These are phyloP conservation scores for Brachionus koreanus DNA, from an alignment of 1,140 invertebrate species.

Conservation along the genomic window DNA sequence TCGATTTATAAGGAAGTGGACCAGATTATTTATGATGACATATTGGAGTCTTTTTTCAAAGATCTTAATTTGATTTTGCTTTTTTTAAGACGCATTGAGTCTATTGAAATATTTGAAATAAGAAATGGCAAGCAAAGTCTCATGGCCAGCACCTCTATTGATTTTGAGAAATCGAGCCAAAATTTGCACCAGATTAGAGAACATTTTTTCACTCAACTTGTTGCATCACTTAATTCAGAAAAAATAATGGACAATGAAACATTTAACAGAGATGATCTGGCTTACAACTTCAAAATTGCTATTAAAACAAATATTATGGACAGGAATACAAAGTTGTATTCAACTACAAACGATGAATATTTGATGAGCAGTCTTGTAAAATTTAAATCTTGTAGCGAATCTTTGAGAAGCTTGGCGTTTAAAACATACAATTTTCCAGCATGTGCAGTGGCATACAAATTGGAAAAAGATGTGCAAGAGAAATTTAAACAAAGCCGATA, in stretches of 20 bases:
- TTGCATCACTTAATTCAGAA: background rate
- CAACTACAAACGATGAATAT: background rate
- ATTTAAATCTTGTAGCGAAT: slow-evolving; percentile 5
- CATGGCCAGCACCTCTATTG: background rate
- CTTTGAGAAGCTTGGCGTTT: background rate
- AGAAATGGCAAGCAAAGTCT: background rate
- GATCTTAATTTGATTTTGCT: slow-evolving; percentile 45
- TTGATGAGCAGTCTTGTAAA: background rate
- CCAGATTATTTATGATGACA: slow-evolving; percentile 43
- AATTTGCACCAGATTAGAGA: slow-evolving; percentile 9
- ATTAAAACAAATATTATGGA: background rate
- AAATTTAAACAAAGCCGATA: slow-evolving; percentile 35
- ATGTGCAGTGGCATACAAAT: slow-evolving; percentile 18
- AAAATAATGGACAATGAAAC: background rate
- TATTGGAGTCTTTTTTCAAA: background rate
- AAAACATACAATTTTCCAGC: background rate
- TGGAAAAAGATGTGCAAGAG: background rate
- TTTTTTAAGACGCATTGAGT: slow-evolving; percentile 45
- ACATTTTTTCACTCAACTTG: background rate
- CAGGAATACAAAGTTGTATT: background rate
- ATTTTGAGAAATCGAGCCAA: background rate
- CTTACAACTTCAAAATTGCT: background rate
- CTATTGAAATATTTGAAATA: slow-evolving; percentile 43
- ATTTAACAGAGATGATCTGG: background rate
- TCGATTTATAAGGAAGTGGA: slow-evolving; percentile 8